Percentiles rank a stretch among this genome's conserved stretches.
Conservation (phyloP, 2,888 invertebrate genomes). For the Papilio gigon region DNA sequence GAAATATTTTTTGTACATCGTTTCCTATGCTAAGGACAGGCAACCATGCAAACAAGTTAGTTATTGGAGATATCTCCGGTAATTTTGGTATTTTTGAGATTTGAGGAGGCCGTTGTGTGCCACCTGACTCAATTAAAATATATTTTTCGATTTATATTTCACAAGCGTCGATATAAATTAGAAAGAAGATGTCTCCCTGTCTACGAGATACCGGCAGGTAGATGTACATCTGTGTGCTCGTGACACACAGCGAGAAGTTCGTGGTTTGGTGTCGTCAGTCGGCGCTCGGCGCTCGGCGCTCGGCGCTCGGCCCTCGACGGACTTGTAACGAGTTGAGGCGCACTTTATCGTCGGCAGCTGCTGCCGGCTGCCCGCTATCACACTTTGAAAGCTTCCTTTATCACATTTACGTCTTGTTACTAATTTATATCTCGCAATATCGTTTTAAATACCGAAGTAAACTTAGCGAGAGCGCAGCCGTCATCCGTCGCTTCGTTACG, state of each 20-base stretch:
- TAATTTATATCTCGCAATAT: background rate
- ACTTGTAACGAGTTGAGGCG: conserved; percentile 27
- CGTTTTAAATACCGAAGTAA: background rate
- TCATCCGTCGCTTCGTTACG: background rate
- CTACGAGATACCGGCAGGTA: background rate
- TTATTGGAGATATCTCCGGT: too few relatives aligned
- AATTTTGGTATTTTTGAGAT: too few relatives aligned
- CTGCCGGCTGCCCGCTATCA: conserved; percentile 5
- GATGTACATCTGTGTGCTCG: background rate
- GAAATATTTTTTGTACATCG: too few relatives aligned
- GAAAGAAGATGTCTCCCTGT: background rate
- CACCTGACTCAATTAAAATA: too few relatives aligned
- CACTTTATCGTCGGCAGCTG: conserved; percentile 34
- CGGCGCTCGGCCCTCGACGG: background rate
- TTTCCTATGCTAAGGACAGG: too few relatives aligned
- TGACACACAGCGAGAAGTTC: conserved; percentile 24
- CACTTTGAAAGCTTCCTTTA: conserved; percentile 33
- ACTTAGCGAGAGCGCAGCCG: background rate
- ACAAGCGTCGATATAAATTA: background rate
- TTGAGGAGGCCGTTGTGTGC: too few relatives aligned
- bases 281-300: background rate
- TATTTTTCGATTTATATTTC: too few relatives aligned
- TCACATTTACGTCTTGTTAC: conserved; percentile 25
- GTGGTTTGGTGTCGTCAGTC: background rate
- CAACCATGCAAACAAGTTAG: too few relatives aligned